Base-by-base conservation (phyloP, 2,113 vertebrate species). In the Tragelaphus strepsiceros region DNA sequence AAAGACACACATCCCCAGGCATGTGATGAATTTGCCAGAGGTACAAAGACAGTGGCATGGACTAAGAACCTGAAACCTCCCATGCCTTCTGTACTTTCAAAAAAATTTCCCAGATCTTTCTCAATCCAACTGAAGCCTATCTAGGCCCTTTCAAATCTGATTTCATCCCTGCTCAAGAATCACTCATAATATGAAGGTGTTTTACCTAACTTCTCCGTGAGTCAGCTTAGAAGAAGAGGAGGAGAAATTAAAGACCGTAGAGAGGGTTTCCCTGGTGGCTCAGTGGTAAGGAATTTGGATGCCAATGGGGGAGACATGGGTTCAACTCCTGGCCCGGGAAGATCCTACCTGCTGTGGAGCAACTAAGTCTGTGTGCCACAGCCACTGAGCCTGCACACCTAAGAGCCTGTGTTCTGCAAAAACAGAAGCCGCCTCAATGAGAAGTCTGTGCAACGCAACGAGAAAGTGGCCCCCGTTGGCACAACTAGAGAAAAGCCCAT, bases 21-120 rank as follows among this genome's bases (percentile, higher is more conserved):
- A 67, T 39, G 83, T 46, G 32, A 58, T 67, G 39, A 95, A 54
- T 8, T 26, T 0, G 1, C 30, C 12, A 39, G 62, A 46, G 46
- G 12, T 26, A 17, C 2, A 83, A 71, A 88, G 56, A 59, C 28
- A 5, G 14, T 39, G 10, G 16, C 35, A 1, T 16, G 17, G 12
- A 21, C 59, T 64, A 43, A 59, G 15, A 64, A 88, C 32, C 3
- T 54, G 21, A 32, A 22, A 8, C 17, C 53, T 53, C 39, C 10
- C 0, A 1, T 19, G 14, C 26, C n/a, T 53, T 67, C 56, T 12
- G 15, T 11, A 71, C 4, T 84, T 92, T 51, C 0, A 77, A 26
- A 77, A 43, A 51, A 32, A n/a, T 24, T 91, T 95, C 21, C 81
- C 85, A 84, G 59, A 43, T 82, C 84, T 88, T 85, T 88, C n/a